phyloP scores from a whole-genome alignment of 1,140 invertebrate species.

The Chelonus insularis region DNA sequence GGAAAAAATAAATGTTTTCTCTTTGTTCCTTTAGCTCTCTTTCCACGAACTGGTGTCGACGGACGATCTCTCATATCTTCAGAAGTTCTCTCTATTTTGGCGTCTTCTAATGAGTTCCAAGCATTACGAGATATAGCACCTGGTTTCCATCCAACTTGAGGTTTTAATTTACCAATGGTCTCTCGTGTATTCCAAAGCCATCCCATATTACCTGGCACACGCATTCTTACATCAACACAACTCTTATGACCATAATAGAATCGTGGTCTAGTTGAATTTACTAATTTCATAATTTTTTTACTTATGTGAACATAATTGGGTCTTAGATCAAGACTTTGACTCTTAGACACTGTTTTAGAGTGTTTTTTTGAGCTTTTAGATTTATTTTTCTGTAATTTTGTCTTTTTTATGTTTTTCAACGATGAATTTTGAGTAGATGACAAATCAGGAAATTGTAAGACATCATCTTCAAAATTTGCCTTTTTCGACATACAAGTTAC shows the following conservation, averaged over 20 bases:
- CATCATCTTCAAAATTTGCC: no score
- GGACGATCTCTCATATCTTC: not conserved
- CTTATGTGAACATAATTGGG: constrained; percentile 33
- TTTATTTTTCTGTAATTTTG: no score
- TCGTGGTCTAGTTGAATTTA: constrained; percentile 29
- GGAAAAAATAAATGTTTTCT: constrained; percentile 18
- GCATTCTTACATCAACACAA: constrained; percentile 43
- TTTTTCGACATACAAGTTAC: no score
- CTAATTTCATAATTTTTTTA: constrained; percentile 41
- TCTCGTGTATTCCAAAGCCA: constrained; percentile 50
- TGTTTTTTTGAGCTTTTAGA: no score
- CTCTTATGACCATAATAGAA: constrained; percentile 46
- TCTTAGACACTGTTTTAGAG: no score
- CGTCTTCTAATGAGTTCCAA: constrained; percentile 21
- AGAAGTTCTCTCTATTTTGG: constrained; percentile 10
- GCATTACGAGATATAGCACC: constrained; percentile 30
- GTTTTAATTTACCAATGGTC: constrained; percentile 9
- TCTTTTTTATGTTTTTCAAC: no score
- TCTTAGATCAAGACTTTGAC: not conserved
- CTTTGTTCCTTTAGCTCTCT: constrained; percentile 9
- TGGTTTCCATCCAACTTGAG: constrained; percentile 32
- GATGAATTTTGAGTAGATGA: no score
- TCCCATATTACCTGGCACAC: constrained; percentile 53
- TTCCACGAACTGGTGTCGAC: constrained; percentile 18
- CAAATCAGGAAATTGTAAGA: no score